Base-by-base conservation (phyloP, 2,113 vertebrate species). In the Tangachromis dhanisi region DNA sequence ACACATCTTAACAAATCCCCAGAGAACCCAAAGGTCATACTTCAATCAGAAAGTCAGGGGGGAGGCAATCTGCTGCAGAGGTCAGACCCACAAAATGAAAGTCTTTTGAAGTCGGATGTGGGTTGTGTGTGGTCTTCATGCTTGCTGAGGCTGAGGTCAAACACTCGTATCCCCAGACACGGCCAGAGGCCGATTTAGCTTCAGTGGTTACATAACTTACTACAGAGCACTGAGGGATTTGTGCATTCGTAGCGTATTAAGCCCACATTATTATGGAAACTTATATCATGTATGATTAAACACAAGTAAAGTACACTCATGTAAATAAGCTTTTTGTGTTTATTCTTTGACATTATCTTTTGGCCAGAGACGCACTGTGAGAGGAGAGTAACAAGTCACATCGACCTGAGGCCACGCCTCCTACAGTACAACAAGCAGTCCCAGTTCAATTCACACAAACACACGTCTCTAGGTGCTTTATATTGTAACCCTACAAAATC, bases 1-100 rank as follows among this genome's bases (percentile, higher is more conserved):
- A 57, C 73, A 90, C 61, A 68, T 87, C 84, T 85, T 57, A 63
- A 47, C 76, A 86, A 90, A 92, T 89, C 90, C 87, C 66, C 33
- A 71, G 66, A 13, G 59, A 81, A 31, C 7, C 86, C 76, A 84
- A 89, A 92, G 90, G 92, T 92, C 90, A 88, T 40, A 71, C 89
- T 88, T 93, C 89, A 93, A 90, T 93, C 80, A 90, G 1, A 87
- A 11, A 79, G 40, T 84, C 59, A 19, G 3, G 51, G 21, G 76
- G 90, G 51, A 14, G 86, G 83, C 4, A 4, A 76, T 78, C 68
- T 55, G 63, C 73, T 49, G 42, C 79, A 35, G 88, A 80, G 88
- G 92, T 54, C 81, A 51, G 26, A 55, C 51, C 53, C 42, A 68
- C 63, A 49, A 85, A 81, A 89, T 57, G 47, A 87, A 90, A 83